Percentiles rank a stretch among this genome's conserved stretches.
Evolutionary conservation across 2,113 vertebrate genomes (phyloP).

Genomic region (Gallinago media): DNA sequence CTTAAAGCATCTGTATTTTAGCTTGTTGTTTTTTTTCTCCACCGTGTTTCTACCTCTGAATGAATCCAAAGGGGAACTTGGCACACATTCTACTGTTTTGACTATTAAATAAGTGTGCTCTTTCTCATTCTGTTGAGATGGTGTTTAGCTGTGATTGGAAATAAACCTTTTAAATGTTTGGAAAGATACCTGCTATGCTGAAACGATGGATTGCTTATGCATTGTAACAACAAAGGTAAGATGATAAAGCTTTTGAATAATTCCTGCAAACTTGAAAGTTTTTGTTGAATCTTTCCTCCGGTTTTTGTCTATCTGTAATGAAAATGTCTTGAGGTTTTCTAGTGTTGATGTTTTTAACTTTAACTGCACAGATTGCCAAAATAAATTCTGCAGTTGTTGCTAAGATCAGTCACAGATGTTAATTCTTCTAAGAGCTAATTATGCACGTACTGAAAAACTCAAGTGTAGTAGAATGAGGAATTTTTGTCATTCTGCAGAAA

Average conservation of each 20-base stretch:
- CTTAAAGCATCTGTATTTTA: constrained; percentile 42
- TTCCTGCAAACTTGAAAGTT: not conserved
- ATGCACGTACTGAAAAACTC: not conserved
- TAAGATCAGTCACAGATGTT: constrained; percentile 14
- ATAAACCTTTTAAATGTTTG: constrained; percentile 76
- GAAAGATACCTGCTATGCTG: constrained; percentile 74
- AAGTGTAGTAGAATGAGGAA: not conserved
- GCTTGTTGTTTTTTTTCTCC: not conserved
- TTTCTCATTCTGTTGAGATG: constrained; percentile 51
- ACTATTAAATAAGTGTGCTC: constrained; percentile 27
- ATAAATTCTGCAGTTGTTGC: not conserved
- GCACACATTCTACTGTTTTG: constrained; percentile 52
- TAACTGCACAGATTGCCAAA: not conserved
- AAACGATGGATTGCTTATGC: constrained; percentile 92
- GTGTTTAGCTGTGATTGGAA: constrained; percentile 47
- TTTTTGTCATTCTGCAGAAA: not conserved
- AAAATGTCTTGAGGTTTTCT: not conserved
- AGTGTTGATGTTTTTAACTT: not conserved
- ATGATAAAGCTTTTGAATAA: constrained; percentile 35
- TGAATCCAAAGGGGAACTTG: constrained; percentile 64
- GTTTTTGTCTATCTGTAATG: not conserved
- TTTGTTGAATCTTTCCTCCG: not conserved
- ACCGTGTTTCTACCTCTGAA: constrained; percentile 64
- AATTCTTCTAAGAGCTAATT: not conserved
- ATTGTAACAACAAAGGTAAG: constrained; percentile 96